phyloP scores from a whole-genome alignment of 2,113 vertebrate genomes.

The Actenoides hombroni region DNA sequence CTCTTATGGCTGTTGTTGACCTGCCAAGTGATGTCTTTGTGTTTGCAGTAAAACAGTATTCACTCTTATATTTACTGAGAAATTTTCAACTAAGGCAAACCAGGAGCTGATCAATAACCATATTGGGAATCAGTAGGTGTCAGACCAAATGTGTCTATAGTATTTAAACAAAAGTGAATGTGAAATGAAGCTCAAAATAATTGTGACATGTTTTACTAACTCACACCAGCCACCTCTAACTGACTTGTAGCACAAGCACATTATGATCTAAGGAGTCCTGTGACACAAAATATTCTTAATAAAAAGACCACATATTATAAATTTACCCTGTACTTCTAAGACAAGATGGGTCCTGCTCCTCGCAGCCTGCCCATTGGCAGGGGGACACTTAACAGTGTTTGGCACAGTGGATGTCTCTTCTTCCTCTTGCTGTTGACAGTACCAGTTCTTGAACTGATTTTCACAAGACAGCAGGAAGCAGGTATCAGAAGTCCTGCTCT shows the following conservation, averaged over 20 bases:
- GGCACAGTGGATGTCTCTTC: not conserved
- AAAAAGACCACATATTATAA: not conserved
- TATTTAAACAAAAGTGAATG: not conserved
- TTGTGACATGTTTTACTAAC: not conserved
- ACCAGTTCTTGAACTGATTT: not conserved
- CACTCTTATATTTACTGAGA: not conserved
- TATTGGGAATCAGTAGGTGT: not conserved
- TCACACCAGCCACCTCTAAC: not conserved
- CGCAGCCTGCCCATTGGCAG: not conserved
- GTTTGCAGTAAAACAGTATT: not conserved
- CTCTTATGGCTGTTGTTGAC: not conserved
- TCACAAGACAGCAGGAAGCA: not conserved
- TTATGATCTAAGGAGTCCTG: not conserved
- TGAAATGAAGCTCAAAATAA: not conserved
- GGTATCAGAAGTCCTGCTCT: not conserved
- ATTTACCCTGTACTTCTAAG: not conserved
- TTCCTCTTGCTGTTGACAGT: not conserved
- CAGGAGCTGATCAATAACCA: not conserved
- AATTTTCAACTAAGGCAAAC: not conserved
- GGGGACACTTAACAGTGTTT: not conserved
- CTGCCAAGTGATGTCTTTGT: not conserved
- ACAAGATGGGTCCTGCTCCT: not conserved
- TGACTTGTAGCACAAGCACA: not conserved
- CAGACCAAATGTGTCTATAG: not conserved
- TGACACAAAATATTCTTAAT: not conserved